Conservation (phyloP, 2,888 invertebrate genomes). For the Drosophila cognata region DNA sequence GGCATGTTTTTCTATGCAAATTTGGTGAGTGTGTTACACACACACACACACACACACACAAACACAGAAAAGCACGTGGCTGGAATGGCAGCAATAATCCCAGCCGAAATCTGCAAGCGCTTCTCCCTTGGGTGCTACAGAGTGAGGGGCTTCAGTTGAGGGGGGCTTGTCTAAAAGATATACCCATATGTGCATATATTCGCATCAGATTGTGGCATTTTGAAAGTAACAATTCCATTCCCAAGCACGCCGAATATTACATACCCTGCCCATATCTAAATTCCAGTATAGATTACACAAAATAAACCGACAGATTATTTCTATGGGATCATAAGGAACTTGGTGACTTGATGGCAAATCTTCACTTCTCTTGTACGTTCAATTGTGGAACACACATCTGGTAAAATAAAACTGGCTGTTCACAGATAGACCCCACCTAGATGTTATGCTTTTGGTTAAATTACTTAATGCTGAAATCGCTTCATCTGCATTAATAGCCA, state of each 20-base stretch:
- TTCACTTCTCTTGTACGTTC: background rate
- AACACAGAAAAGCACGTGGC: conserved; percentile 18
- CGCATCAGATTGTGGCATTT: conserved; percentile 15
- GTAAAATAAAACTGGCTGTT: background rate
- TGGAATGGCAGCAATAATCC: conserved; percentile 12
- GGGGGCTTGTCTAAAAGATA: background rate
- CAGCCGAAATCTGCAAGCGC: background rate
- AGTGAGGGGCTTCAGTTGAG: background rate
- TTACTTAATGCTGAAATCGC: background rate
- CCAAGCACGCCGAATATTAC: background rate
- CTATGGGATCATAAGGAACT: background rate
- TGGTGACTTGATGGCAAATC: background rate
- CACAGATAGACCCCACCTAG: background rate
- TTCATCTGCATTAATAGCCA: background rate
- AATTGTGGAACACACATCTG: background rate
- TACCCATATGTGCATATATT: conserved; percentile 1
- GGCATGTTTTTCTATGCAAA: conserved; percentile 75
- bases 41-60: background rate
- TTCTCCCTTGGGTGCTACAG: background rate
- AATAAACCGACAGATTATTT: background rate
- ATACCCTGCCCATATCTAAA: background rate
- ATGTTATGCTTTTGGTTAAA: background rate
- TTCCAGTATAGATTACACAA: background rate
- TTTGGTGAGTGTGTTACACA: conserved; percentile 36
- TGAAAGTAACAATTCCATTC: background rate